phyloP scores from a whole-genome alignment of 2,797 vertebrate species.

The Psittacula echo region DNA sequence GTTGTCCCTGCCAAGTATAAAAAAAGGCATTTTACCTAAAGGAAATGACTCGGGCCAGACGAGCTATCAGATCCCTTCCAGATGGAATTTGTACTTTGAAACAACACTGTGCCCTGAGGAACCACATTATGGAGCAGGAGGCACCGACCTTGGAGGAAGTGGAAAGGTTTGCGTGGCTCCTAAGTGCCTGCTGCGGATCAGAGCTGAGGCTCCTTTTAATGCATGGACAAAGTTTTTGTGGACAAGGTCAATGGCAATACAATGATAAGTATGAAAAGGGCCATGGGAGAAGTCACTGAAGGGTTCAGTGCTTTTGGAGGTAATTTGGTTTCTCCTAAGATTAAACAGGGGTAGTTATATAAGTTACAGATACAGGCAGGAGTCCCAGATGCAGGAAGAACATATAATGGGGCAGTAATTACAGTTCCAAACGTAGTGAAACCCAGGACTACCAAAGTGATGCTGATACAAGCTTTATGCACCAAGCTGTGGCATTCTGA shows the following conservation, averaged over 20 bases:
- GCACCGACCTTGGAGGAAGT: conserved; percentile 20
- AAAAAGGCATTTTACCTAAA: conserved; percentile 60
- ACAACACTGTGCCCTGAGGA: conserved; percentile 18
- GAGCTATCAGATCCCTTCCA: conserved; percentile 31
- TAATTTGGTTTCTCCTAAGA: not conserved
- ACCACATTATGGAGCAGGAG: not conserved
- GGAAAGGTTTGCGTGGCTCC: conserved; percentile 47
- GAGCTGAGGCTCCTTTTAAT: not conserved
- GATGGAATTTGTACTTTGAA: conserved; percentile 48
- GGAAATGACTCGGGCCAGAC: conserved; percentile 26
- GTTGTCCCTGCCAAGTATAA: not conserved
- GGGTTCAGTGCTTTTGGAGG: not conserved
- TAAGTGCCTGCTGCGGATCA: not conserved
- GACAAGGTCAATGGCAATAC: not conserved
- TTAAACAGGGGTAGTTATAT: not conserved
- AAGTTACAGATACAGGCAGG: not conserved
- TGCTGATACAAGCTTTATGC: not conserved
- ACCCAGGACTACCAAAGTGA: not conserved
- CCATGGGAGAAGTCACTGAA: not conserved
- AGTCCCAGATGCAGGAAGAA: not conserved
- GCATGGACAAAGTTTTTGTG: not conserved
- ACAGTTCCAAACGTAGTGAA: not conserved
- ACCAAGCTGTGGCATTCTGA: not conserved
- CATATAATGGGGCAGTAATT: not conserved
- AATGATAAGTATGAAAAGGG: not conserved